These are phyloP conservation scores for Caenorhabditis remanei DNA, from an alignment of 1,140 invertebrate species.

Conservation along the genomic window DNA sequence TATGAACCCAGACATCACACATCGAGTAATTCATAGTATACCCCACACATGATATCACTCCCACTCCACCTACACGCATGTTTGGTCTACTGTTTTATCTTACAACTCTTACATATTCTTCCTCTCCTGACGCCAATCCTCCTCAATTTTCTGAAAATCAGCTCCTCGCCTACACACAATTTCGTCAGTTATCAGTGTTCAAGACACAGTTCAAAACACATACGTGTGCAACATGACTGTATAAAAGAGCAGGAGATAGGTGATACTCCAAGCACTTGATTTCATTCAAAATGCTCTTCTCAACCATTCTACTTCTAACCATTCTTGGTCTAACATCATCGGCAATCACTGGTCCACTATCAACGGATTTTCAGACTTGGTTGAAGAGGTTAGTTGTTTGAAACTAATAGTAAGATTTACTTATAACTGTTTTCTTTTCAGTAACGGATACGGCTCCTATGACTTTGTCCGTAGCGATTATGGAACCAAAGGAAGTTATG, in stretches of 20 bases:
- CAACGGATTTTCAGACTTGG: slow-evolving; percentile 61
- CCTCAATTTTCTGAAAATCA: slow-evolving; percentile 10
- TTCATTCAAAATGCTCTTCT: background rate
- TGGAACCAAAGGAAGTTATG: slow-evolving; percentile 66
- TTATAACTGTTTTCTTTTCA: slow-evolving; percentile 10
- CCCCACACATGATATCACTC: background rate
- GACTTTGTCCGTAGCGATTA: slow-evolving; percentile 64
- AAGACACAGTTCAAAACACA: slow-evolving; percentile 37
- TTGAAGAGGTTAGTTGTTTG: slow-evolving; percentile 19
- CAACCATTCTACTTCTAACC: background rate
- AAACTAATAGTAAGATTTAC: background rate
- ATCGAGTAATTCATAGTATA: background rate
- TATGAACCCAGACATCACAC: background rate
- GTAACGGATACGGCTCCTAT: slow-evolving; percentile 65
- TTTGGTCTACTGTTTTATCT: background rate
- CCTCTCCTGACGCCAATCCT: background rate
- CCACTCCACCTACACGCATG: background rate
- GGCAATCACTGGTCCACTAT: slow-evolving; percentile 49
- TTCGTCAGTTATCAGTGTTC: slow-evolving; percentile 37
- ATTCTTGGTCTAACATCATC: background rate
- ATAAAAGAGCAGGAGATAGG: slow-evolving; percentile 5
- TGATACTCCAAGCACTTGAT: background rate
- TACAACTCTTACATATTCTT: background rate
- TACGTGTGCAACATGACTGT: background rate
- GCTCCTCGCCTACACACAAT: slow-evolving; percentile 19